These are phyloP conservation scores for Gobiocypris rarus DNA, from an alignment of 2,113 vertebrate genomes.

Conservation along the genomic window DNA sequence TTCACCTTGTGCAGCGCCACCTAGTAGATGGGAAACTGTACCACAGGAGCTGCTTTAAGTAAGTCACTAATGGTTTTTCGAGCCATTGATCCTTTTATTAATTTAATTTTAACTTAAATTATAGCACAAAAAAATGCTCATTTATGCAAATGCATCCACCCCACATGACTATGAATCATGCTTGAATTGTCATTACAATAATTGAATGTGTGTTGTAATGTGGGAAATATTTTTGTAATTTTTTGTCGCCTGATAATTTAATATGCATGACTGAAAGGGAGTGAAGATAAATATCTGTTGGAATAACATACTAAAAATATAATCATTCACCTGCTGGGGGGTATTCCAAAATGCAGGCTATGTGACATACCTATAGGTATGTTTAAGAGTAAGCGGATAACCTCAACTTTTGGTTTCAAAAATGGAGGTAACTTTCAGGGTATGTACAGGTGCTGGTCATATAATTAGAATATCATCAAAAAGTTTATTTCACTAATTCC, in stretches of 20 bases:
- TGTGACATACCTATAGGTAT: too few species aligned
- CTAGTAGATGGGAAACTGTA: constrained; percentile 90
- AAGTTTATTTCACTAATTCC: too few species aligned
- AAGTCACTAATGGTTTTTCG: constrained; percentile 30
- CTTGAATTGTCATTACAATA: background rate
- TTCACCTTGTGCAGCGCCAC: constrained; percentile 93
- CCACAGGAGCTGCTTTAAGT: constrained; percentile 96
- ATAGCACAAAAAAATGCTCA: background rate
- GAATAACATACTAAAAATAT: too few species aligned
- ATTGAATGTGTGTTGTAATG: background rate
- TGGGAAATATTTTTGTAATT: background rate
- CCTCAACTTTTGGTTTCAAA: too few species aligned
- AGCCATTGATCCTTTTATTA: background rate
- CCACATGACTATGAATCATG: constrained; percentile 23
- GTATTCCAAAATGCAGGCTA: too few species aligned
- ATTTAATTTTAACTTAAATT: background rate
- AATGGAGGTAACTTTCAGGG: too few species aligned
- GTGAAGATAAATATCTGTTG: background rate
- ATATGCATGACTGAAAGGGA: background rate
- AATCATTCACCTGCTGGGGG: background rate
- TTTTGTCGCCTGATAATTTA: background rate
- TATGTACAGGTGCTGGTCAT: too few species aligned
- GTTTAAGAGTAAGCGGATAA: too few species aligned
- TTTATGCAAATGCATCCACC: background rate
- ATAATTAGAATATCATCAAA: too few species aligned